These are phyloP conservation scores for Ceuthmochares aereus DNA, from an alignment of 2,113 vertebrate species.

Conservation along the genomic window DNA sequence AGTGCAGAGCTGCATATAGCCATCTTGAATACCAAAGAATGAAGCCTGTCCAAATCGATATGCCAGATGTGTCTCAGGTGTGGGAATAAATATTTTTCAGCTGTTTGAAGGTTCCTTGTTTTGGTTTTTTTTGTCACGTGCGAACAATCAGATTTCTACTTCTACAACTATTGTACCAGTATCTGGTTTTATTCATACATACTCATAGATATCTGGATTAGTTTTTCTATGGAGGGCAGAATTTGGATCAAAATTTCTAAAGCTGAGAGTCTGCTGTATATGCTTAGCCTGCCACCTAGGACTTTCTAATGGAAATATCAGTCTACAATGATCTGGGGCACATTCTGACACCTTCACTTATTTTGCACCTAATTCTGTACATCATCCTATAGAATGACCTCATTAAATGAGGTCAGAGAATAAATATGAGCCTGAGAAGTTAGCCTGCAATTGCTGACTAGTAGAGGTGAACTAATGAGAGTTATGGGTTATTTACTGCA, in stretches of 20 bases:
- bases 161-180: not conserved
- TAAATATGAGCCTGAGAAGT: not conserved
- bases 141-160: not conserved
- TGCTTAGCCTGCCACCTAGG: slow-evolving; percentile 14
- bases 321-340: not conserved
- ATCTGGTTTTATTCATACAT: not conserved
- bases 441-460: not conserved
- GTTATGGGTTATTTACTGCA: not conserved
- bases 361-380: not conserved
- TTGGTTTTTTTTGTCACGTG: not conserved
- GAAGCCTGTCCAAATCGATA: not conserved
- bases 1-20: not conserved
- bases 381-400: not conserved
- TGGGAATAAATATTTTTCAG: not conserved
- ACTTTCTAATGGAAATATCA: not conserved
- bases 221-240: not conserved
- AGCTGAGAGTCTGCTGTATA: not conserved
- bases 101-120: not conserved
- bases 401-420: not conserved
- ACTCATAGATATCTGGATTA: not conserved
- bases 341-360: not conserved
- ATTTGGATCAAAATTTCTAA: not conserved
- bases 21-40: not conserved
- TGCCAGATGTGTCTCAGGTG: not conserved
- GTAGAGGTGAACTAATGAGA: not conserved